Percentiles rank a stretch among this genome's conserved stretches.
Conservation (phyloP, 2,113 vertebrate species). For the Megaceryle torquata region DNA sequence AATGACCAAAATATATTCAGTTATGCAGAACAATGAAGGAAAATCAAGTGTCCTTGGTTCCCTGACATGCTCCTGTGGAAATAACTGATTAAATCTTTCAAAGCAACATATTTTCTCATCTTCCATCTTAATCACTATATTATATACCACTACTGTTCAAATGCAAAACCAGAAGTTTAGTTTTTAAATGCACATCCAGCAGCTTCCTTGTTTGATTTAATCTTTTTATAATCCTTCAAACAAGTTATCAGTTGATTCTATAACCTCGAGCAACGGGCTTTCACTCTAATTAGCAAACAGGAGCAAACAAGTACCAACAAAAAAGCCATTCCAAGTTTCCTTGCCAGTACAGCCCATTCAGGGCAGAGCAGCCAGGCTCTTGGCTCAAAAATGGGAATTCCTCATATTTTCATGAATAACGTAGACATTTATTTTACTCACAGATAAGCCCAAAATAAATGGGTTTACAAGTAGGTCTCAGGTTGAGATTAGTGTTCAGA, state of each 20-base stretch:
- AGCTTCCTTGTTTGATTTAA: background rate
- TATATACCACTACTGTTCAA: background rate
- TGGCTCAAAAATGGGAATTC: background rate
- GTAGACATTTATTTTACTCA: background rate
- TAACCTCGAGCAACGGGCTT: background rate
- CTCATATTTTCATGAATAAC: background rate
- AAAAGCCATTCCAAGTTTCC: background rate
- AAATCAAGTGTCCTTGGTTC: conserved; percentile 50
- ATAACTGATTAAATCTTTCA: conserved; percentile 12
- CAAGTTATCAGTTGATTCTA: background rate
- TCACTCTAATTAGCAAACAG: background rate
- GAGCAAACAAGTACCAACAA: background rate
- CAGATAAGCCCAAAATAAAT: background rate
- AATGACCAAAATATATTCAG: conserved; percentile 40
- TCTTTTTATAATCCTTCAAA: background rate
- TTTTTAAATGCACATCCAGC: background rate
- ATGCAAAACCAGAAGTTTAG: background rate
- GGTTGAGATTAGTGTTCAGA: background rate
- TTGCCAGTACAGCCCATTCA: background rate
- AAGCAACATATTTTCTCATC: conserved; percentile 6
- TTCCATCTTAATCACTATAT: conserved; percentile 33
- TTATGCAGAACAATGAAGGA: conserved; percentile 26
- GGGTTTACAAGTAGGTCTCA: background rate
- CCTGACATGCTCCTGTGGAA: conserved; percentile 15
- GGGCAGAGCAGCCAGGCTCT: background rate